These are phyloP conservation scores for Catagonus wagneri DNA, from an alignment of 2,113 vertebrate species.

Conservation along the genomic window DNA sequence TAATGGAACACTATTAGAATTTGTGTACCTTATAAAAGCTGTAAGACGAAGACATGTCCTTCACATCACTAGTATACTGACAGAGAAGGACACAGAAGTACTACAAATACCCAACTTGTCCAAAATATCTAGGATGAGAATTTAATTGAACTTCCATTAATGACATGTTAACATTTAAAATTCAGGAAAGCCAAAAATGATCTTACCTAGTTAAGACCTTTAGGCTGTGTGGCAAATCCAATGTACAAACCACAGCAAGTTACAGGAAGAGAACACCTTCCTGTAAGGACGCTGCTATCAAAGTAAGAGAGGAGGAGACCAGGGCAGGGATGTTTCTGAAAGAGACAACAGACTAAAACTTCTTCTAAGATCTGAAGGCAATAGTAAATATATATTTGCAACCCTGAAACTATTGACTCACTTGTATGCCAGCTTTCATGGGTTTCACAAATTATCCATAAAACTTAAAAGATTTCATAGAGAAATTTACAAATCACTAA, in stretches of 20 bases:
- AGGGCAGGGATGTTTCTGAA: neutral
- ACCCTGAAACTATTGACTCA: neutral
- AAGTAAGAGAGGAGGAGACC: neutral
- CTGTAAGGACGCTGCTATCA: neutral
- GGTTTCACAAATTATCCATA: neutral
- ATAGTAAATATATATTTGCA: neutral
- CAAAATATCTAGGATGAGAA: neutral
- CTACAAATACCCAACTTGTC: neutral
- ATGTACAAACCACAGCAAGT: neutral
- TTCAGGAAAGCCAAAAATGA: neutral
- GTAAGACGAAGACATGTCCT: neutral
- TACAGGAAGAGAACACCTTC: neutral
- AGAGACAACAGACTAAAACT: neutral
- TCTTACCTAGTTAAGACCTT: neutral
- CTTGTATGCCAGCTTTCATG: neutral
- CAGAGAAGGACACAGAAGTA: neutral
- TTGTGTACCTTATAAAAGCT: neutral
- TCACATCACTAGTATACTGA: neutral
- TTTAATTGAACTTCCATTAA: neutral
- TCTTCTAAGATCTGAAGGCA: neutral
- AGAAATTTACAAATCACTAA: neutral
- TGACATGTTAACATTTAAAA: constrained; percentile 7
- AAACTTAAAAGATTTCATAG: neutral
- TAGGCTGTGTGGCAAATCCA: neutral
- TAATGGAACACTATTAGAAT: neutral